Evolutionary conservation across 1,140 invertebrate genomes (phyloP).

Genomic region (Zeugodacus cucurbitae): DNA sequence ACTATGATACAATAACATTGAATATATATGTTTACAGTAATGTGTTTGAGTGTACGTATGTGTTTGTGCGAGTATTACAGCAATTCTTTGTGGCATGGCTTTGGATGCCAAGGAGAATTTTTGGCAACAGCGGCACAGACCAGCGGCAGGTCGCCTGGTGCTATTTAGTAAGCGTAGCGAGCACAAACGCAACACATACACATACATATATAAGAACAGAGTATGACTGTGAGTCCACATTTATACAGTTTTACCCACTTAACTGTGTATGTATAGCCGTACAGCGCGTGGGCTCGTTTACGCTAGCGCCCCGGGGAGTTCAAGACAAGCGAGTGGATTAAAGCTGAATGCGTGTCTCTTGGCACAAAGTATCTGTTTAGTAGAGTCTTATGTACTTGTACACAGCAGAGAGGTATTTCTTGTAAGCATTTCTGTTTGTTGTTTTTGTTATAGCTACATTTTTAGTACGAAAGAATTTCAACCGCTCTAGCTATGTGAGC

Average conservation of each 20-base stretch:
- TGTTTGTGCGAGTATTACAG: not conserved
- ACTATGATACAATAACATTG: not conserved
- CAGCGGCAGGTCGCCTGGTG: not conserved
- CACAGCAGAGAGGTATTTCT: constrained; percentile 2
- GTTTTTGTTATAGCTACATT: not conserved
- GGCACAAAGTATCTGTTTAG: not conserved
- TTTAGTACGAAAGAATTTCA: not conserved
- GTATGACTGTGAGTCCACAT: too few relatives aligned
- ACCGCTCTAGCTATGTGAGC: not conserved
- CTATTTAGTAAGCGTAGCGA: not conserved
- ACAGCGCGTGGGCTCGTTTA: not conserved
- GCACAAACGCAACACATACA: not conserved
- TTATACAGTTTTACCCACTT: not conserved
- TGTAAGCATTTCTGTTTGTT: not conserved
- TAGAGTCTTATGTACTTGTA: not conserved
- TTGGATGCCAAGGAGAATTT: not conserved
- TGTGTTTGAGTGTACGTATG: not conserved
- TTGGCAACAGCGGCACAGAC: not conserved
- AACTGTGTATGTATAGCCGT: too few relatives aligned
- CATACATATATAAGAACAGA: not conserved
- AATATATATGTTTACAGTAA: not conserved
- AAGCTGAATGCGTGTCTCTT: constrained; percentile 2
- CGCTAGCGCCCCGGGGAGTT: not conserved
- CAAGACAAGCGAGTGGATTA: constrained; percentile 11
- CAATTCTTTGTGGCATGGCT: not conserved